These are phyloP conservation scores for Protonibea diacanthus DNA, from an alignment of 2,797 vertebrate species.

Conservation along the genomic window DNA sequence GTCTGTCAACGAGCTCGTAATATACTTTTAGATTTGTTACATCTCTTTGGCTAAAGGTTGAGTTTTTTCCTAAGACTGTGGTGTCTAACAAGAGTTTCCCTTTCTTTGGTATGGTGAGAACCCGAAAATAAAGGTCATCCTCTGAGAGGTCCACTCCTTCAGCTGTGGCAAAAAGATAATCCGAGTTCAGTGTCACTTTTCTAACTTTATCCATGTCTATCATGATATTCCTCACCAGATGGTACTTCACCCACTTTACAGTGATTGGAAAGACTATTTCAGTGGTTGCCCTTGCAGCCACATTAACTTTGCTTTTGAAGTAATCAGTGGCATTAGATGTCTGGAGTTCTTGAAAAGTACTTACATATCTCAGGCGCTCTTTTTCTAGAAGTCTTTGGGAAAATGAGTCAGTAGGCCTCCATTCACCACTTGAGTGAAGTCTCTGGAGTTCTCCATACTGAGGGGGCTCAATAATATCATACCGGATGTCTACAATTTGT, in stretches of 20 bases:
- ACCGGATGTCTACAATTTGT: conserved; percentile 86
- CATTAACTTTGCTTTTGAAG: conserved; percentile 90
- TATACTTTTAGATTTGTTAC: conserved; percentile 85
- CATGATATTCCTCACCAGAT: conserved; percentile 84
- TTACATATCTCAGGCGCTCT: conserved; percentile 85
- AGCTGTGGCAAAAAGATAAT: conserved; percentile 84
- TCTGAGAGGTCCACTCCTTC: conserved; percentile 81
- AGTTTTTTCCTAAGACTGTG: conserved; percentile 83
- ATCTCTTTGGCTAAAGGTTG: conserved; percentile 90
- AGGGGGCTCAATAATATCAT: conserved; percentile 85
- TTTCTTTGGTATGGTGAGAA: conserved; percentile 88
- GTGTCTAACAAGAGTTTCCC: conserved; percentile 87
- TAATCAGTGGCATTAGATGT: conserved; percentile 83
- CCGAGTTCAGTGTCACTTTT: conserved; percentile 84
- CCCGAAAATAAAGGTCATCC: conserved; percentile 86
- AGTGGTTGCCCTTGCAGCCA: conserved; percentile 84
- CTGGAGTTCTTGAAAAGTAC: conserved; percentile 88
- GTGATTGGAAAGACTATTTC: conserved; percentile 87
- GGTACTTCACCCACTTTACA: conserved; percentile 89
- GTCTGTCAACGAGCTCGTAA: conserved; percentile 86
- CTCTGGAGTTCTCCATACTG: conserved; percentile 90
- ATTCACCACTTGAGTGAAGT: conserved; percentile 85
- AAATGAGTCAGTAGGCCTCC: conserved; percentile 88
- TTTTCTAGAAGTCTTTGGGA: conserved; percentile 88
- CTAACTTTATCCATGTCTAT: conserved; percentile 87